Conservation (phyloP, 2,113 vertebrate genomes). For the Calidris pugnax region DNA sequence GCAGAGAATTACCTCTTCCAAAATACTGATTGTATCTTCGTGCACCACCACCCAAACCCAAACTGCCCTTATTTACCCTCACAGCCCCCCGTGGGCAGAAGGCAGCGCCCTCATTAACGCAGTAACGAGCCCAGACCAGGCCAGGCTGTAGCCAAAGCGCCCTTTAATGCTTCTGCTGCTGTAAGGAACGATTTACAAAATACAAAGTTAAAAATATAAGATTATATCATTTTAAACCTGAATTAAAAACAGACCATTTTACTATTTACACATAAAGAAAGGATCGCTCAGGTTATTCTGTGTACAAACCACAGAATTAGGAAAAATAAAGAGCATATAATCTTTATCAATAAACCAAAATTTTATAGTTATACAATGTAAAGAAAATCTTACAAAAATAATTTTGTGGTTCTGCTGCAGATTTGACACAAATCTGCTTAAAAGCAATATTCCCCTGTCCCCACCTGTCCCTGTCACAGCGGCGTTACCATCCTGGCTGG, state of each 20-base stretch:
- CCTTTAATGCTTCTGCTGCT: slow-evolving; percentile 51
- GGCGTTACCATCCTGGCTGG: not conserved
- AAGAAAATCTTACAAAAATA: slow-evolving; percentile 46
- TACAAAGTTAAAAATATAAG: slow-evolving; percentile 21
- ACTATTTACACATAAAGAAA: not conserved
- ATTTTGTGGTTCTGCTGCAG: not conserved
- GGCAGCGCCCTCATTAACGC: fast-evolving
- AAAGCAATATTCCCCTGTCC: not conserved
- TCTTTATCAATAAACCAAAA: not conserved
- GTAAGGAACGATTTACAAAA: slow-evolving; percentile 29
- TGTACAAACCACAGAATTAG: not conserved
- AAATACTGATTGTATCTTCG: too few species aligned
- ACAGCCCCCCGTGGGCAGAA: not conserved
- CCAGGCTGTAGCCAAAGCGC: not conserved
- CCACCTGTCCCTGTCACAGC: not conserved
- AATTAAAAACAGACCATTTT: not conserved
- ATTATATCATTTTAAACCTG: not conserved
- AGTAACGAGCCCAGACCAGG: not conserved
- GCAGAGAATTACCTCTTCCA: not conserved
- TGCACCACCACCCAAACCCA: too few species aligned
- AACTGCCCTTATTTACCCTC: not conserved
- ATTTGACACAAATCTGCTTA: slow-evolving; percentile 43
- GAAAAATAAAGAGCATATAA: not conserved
- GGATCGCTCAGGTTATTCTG: not conserved
- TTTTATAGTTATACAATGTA: not conserved